Evolutionary conservation across 1,140 invertebrate genomes (phyloP), one percentile per base, ranked within the genome.

Genomic region (Melitaea cinxia): DNA sequence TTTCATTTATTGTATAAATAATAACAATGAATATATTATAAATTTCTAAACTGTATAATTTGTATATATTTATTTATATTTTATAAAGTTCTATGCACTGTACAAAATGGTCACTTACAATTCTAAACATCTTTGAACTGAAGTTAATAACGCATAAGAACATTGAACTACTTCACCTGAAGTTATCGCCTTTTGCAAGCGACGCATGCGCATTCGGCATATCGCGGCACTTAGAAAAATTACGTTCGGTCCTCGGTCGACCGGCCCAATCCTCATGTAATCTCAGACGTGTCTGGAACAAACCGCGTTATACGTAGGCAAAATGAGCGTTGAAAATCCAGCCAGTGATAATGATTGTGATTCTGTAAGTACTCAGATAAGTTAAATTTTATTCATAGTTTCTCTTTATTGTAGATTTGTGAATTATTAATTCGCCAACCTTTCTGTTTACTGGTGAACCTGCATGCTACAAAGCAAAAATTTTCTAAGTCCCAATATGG

Each of bases 401-500:
- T 74, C 5, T 62, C 70, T 78, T 75, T 64, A 37, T 68, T 62
- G 26, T 63, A 49, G 37, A 66, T 56, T 74, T 78, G 54, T 26
- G 6, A 50, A 9, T 26, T 9, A 65, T 39, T 50, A 68, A 23
- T n/a, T 12, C 17, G 9, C 50, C 42, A 49, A 53, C 77, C 70
- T 60, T 54, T 47, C 71, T 82, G 69, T 83, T 77, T 82, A 87
- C 84, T 86, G 69, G 70, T 88, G 83, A 71, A 81, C 73, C 68
- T 49, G 70, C 71, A 70, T 68, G 65, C 71, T 80, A 80, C 85
- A 78, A 84, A 79, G 88, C 92, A 89, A 94, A 95, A 94, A 92
- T 95, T 95, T 95, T 95, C 94, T 95, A 95, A 95, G 94, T 95
- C 94, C 94, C 93, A 95, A 95, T 94, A 95, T 95, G 95, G 94